Base-by-base conservation (phyloP, 1,140 invertebrate genomes). In the Drosophila nasuta region DNA sequence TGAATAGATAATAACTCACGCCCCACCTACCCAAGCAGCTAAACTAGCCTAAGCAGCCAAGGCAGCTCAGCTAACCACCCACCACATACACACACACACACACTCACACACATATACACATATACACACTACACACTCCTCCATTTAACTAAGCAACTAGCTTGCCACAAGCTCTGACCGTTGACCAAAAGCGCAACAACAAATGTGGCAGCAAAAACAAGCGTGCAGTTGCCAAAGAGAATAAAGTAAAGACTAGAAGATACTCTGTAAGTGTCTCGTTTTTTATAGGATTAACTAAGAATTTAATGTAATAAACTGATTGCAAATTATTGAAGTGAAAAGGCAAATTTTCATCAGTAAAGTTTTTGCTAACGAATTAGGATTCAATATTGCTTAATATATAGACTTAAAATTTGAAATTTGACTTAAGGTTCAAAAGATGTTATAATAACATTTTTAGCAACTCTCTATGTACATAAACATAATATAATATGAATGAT, bases 1-100 rank as follows among this genome's bases (percentile, higher is more conserved):
- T 91, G 91, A 91, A 91, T 91, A 91, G 91, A 91, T 91, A 91
- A 91, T 91, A 91, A 91, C 82, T 91, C 91, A 91, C 82, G 91
- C 82, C 81, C 90, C 90, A 85, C 90, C 90, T 74, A 90, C 81
- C 75, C 67, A 79, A 58, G 66, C 64, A 90, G 78, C 75, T 67
- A 38, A 75, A 66, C 51, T 35, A 71, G 43, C 56, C 56, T 43
- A 62, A 54, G 48, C 63, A 65, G n/a, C 52, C n/a, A 28, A 33
- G 45, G 2, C 13, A 60, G 25, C 33, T 8, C 60, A 25, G 28
- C 25, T 25, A 51, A 33, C 25, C 70, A 67, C 66, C 58, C 56
- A 60, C 51, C 51, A 56, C 28, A 64, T 15, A n/a, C n/a, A 58
- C 38, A 41, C 5, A 20, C 17, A 75, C 43, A 54, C 45, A 38